Base-by-base conservation (phyloP, 2,888 invertebrate species). In the Pachycephus smyrnensis region DNA sequence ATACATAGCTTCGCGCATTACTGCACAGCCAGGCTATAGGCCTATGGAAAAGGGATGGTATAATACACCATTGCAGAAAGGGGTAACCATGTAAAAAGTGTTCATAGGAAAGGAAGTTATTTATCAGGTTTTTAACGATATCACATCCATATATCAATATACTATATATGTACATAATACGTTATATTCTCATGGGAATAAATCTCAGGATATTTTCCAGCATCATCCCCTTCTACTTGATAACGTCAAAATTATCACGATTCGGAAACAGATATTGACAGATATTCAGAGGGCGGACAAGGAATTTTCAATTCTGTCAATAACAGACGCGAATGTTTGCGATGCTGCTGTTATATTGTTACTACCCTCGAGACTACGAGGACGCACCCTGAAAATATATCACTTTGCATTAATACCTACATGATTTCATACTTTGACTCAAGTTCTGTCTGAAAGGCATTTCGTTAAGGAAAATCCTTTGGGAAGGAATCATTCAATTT, bases 371-470 rank as follows among this genome's bases (percentile, higher is more conserved):
- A 55, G 55, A 55, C 55, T 55, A 23, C 23, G 23, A 23, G 55
- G 55, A 55, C 23, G 23, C 55, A 55, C 37, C 77, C 76, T 40
- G 75, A 76, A 78, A 76, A 76, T 76, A 76, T 76, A 79, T 76
- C 76, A 76, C 76, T 81, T 76, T 79, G 80, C 79, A 84, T 84
- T 82, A 84, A 85, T 83, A 76, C 76, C 37, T 73, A 86, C 85
- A 86, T 79, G 84, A 83, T 85, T 87, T 83, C 81, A 84, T 84
- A 84, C 85, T 87, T 83, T 80, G 82, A 85, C 85, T 86, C 83
- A 84, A 86, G 85, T 85, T 71, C 71, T 31, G 12, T 33, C 31
- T 71, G 9, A 71, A 31, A 11, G 71, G 23, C 11, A 71, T 71
- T 71, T 71, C 23, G 55, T 55, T 55, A 55, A 55, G 23, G 23